Evolutionary conservation across 2,797 vertebrate genomes (phyloP).

Genomic region (Dendrocincla fuliginosa): DNA sequence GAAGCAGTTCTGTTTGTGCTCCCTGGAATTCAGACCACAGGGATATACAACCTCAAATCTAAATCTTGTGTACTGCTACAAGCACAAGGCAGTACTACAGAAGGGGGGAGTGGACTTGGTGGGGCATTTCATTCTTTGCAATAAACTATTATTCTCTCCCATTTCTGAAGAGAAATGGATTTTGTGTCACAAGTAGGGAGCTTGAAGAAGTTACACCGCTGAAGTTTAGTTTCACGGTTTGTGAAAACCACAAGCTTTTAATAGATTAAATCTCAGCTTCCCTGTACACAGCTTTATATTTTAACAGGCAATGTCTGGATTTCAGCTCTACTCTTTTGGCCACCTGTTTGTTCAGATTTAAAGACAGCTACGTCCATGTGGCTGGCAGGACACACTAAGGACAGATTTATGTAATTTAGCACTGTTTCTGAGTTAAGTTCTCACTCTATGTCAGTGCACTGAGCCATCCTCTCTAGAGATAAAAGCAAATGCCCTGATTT

Average conservation of each 20-base stretch:
- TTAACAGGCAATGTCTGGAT: not conserved
- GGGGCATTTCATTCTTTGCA: not conserved
- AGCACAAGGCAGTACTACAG: not conserved
- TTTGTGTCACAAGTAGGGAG: not conserved
- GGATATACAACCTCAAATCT: not conserved
- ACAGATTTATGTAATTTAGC: not conserved
- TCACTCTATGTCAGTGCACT: not conserved
- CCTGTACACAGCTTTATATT: not conserved
- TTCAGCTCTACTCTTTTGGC: not conserved
- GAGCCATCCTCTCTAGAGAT: not conserved
- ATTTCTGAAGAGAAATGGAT: not conserved
- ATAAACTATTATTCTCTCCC: not conserved
- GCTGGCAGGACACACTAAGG: not conserved
- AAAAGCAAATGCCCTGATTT: not conserved
- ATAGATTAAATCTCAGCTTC: not conserved
- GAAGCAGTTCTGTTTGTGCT: constrained; percentile 26
- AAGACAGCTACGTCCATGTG: not conserved
- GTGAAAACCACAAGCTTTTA: constrained; percentile 9
- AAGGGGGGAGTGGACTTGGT: not conserved
- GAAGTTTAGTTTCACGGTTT: not conserved
- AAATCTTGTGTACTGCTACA: not conserved
- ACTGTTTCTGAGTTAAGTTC: not conserved
- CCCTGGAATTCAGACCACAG: not conserved
- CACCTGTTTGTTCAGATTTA: not conserved
- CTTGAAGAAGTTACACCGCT: not conserved